Conservation (phyloP, 2,113 vertebrate genomes). For the Bubo bubo region DNA sequence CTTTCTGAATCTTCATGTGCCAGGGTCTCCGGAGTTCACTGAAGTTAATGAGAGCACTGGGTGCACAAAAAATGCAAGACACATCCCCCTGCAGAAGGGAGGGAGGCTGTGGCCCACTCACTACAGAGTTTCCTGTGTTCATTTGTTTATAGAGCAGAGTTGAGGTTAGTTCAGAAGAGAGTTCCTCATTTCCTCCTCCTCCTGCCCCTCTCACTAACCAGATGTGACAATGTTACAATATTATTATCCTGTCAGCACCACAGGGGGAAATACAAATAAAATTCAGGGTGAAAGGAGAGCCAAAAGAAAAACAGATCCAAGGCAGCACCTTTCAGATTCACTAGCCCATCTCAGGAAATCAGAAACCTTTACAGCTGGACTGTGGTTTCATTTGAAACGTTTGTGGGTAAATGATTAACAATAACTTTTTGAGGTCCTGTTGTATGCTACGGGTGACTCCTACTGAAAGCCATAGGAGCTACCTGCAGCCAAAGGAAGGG, state of each 20-base stretch:
- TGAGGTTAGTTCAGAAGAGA: conserved; percentile 34
- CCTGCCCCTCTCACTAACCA: conserved; percentile 24
- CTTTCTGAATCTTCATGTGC: background rate
- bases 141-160: conserved; percentile 32
- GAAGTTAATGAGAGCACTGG: background rate
- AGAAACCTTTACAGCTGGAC: background rate
- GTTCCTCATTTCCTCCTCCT: conserved; percentile 13
- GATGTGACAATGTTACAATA: conserved; percentile 55
- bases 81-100: background rate
- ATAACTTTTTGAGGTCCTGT: background rate
- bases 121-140: background rate
- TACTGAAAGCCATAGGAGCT: background rate
- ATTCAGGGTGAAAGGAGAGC: conserved; percentile 11
- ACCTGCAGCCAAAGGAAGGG: background rate
- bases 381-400: background rate
- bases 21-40: background rate
- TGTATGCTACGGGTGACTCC: background rate
- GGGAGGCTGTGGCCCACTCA: background rate
- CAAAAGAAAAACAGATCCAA: conserved; percentile 24
- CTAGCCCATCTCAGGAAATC: background rate
- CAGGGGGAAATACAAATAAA: conserved; percentile 39
- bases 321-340: conserved; percentile 13
- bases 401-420: background rate
- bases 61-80: background rate
- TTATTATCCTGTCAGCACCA: conserved; percentile 35